phyloP scores from a whole-genome alignment of 30 jellyfish, hydroid and myxozoan genomes.

The Aurelia sp. region DNA sequence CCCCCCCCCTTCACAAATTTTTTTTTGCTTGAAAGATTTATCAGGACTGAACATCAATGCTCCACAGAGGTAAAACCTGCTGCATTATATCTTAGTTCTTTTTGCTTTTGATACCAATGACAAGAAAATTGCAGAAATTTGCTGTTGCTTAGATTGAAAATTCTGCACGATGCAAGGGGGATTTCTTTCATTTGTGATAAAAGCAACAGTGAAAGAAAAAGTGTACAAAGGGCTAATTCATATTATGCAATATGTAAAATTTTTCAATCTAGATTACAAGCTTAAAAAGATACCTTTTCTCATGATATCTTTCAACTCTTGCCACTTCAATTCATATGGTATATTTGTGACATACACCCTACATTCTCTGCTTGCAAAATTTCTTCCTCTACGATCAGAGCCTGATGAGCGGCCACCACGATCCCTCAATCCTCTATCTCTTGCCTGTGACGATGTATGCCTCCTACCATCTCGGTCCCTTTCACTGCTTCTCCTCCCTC shows the following conservation, averaged over 20 bases:
- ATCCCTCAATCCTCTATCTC: conserved; percentile 37
- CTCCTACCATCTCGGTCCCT: conserved; percentile 44
- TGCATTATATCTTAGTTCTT: too few relatives aligned
- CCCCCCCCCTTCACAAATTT: too few relatives aligned
- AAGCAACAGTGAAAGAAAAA: neutral
- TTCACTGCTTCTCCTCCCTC: conserved; percentile 52
- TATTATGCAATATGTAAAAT: neutral
- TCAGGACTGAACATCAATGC: too few relatives aligned
- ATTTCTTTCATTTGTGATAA: too few relatives aligned
- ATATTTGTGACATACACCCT: conserved; percentile 93
- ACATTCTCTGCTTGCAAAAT: conserved; percentile 75
- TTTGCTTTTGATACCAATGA: too few relatives aligned
- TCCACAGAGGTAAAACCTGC: too few relatives aligned
- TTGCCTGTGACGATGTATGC: neutral
- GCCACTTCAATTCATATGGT: conserved; percentile 92
- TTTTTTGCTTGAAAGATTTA: too few relatives aligned
- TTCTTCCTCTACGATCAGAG: conserved; percentile 51
- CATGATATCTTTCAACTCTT: conserved; percentile 94
- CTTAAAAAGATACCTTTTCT: conserved; percentile 66
- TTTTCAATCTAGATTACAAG: neutral
- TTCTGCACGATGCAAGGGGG: too few relatives aligned
- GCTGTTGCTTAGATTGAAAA: too few relatives aligned
- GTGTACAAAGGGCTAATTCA: neutral
- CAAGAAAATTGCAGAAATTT: too few relatives aligned
- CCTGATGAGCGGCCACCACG: conserved; percentile 31